These are phyloP conservation scores for Neodiprion fabricii DNA, from an alignment of 1,140 invertebrate species.

Conservation along the genomic window DNA sequence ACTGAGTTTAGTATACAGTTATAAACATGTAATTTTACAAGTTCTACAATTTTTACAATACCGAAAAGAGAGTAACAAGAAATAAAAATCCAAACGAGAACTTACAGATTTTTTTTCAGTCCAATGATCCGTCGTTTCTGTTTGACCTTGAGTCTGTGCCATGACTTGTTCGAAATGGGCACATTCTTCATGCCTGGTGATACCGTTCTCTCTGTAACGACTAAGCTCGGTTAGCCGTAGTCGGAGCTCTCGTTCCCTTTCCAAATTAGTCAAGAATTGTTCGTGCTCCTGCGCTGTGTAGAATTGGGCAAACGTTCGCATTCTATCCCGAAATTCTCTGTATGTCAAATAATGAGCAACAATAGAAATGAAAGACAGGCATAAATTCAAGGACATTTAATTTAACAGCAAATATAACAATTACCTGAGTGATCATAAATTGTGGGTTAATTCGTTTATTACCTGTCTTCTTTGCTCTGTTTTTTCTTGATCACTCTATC, in stretches of 20 bases:
- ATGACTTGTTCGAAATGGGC: conserved; percentile 80
- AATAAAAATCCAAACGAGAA: conserved; percentile 37
- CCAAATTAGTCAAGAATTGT: conserved; percentile 76
- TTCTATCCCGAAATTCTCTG: conserved; percentile 80
- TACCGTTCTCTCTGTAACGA: conserved; percentile 81
- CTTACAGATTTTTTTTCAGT: conserved; percentile 68
- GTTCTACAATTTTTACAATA: background rate
- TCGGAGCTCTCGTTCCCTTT: conserved; percentile 83
- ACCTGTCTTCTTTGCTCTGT: conserved; percentile 77
- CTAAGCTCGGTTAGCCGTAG: conserved; percentile 82
- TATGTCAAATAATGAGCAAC: conserved; percentile 27
- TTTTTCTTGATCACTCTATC: conserved; percentile 67
- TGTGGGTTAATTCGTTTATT: conserved; percentile 31
- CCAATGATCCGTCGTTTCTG: conserved; percentile 54
- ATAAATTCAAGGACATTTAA: background rate
- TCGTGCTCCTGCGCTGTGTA: conserved; percentile 85
- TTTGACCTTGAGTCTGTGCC: conserved; percentile 53
- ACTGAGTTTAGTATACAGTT: too few relatives aligned
- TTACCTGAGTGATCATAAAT: background rate
- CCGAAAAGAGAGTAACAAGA: conserved; percentile 3
- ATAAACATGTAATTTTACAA: too few relatives aligned
- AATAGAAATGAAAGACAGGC: background rate
- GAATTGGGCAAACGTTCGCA: conserved; percentile 87
- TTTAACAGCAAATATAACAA: background rate
- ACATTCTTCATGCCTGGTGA: conserved; percentile 81